These are phyloP conservation scores for Himalopsyche tibetana DNA, from an alignment of 2,888 invertebrate species.

Conservation along the genomic window DNA sequence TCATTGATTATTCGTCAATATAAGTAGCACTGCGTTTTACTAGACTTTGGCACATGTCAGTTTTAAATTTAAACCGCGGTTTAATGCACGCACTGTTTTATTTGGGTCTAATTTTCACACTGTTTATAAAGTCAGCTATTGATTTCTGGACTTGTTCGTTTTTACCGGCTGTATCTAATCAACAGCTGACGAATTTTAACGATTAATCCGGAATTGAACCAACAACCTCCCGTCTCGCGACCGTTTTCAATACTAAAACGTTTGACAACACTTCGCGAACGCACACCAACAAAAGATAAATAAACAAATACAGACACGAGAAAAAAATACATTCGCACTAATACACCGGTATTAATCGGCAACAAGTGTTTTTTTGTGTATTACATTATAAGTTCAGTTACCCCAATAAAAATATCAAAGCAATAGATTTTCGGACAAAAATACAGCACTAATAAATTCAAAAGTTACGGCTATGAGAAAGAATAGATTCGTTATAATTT, in stretches of 20 bases:
- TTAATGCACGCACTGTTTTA: background rate
- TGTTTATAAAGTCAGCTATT: background rate
- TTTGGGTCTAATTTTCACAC: background rate
- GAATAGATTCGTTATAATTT: too few species aligned
- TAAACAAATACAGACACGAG: conserved; percentile 11
- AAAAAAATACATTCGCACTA: conserved; percentile 16
- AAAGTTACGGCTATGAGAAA: too few species aligned
- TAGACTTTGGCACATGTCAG: conserved; percentile 34
- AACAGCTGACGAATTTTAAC: conserved; percentile 2
- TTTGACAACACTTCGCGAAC: conserved; percentile 22
- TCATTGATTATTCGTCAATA: conserved; percentile 18
- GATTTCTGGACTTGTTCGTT: background rate
- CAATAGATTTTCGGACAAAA: too few species aligned
- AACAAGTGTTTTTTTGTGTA: conserved; percentile 15
- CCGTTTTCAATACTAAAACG: conserved; percentile 24
- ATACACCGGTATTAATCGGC: conserved; percentile 22
- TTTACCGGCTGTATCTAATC: background rate
- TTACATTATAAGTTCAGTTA: background rate
- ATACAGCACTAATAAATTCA: too few species aligned
- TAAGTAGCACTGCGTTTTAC: background rate
- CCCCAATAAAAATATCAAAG: background rate
- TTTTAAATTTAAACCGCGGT: conserved; percentile 2
- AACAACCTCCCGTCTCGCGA: background rate
- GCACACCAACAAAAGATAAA: conserved; percentile 4
- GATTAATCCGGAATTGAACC: conserved; percentile 22